Percentiles rank a stretch among this genome's conserved stretches.
These are phyloP conservation scores for Volucella inanis DNA, from an alignment of 2,888 invertebrate genomes.

Conservation along the genomic window DNA sequence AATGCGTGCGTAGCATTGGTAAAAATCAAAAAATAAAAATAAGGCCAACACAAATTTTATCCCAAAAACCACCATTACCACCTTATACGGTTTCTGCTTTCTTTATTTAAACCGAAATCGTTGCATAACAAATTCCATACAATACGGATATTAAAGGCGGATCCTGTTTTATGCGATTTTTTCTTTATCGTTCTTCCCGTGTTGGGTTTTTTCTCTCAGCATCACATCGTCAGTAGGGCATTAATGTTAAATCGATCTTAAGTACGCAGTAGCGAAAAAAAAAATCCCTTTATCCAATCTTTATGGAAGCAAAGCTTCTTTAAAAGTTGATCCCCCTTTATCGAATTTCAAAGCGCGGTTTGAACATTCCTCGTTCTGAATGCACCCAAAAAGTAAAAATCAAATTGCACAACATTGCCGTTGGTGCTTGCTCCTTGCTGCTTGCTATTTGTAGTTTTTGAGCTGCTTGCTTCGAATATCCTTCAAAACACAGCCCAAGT, in stretches of 20 bases:
- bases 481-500: slow-evolving; percentile 70
- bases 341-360: slow-evolving; percentile 7
- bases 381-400: slow-evolving; percentile 60
- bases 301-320: slow-evolving; percentile 3
- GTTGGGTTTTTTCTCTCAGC: slow-evolving; percentile 1
- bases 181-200: slow-evolving; percentile 17
- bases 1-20: not conserved
- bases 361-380: slow-evolving; percentile 8
- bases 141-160: slow-evolving; percentile 43
- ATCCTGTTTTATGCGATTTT: slow-evolving; percentile 41
- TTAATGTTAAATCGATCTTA: slow-evolving; percentile 60
- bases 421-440: not conserved
- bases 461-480: slow-evolving; percentile 58
- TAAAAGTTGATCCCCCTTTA: slow-evolving; percentile 17
- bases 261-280: slow-evolving; percentile 15
- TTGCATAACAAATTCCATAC: slow-evolving; percentile 39
- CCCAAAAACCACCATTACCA: slow-evolving; percentile 19
- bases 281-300: too few relatives aligned
- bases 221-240: not conserved
- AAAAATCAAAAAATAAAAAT: not conserved
- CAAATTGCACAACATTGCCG: slow-evolving; percentile 56
- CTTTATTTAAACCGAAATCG: slow-evolving; percentile 40
- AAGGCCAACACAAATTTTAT: slow-evolving; percentile 19
- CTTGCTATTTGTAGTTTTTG: slow-evolving; percentile 13
- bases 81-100: slow-evolving; percentile 24